Conservation (phyloP, 2,888 invertebrate species). For the Ochlodes sylvanus region DNA sequence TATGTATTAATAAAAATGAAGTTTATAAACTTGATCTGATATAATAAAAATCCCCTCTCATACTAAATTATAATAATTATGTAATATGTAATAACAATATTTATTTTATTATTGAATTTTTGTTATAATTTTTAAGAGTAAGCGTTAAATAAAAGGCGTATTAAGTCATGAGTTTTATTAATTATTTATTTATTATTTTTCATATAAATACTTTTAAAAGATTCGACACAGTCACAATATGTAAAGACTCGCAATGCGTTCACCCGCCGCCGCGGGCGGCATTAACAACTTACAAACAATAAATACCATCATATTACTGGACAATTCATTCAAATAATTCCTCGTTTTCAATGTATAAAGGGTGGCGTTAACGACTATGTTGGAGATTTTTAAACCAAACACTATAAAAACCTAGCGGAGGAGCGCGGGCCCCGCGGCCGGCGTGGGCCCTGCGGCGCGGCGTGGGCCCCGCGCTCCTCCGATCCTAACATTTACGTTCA, state of each 20-base stretch:
- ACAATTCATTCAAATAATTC: slow-evolving; percentile 79
- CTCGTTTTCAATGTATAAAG: slow-evolving; percentile 57
- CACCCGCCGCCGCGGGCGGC: slow-evolving; percentile 75
- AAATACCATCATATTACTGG: slow-evolving; percentile 75
- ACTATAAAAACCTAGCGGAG: slow-evolving; percentile 34
- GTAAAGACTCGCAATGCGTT: slow-evolving; percentile 76
- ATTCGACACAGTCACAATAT: slow-evolving; percentile 82
- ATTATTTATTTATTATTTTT: slow-evolving; percentile 71
- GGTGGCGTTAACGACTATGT: slow-evolving; percentile 56
- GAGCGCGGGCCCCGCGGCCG: slow-evolving; percentile 19
- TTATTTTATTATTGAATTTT: background rate
- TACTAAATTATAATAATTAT: too few species aligned
- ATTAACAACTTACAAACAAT: slow-evolving; percentile 80
- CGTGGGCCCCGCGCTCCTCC: slow-evolving; percentile 28
- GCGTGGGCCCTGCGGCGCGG: slow-evolving; percentile 6
- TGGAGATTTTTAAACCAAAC: slow-evolving; percentile 43
- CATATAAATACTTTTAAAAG: slow-evolving; percentile 83
- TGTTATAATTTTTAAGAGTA: background rate
- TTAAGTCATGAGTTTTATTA: slow-evolving; percentile 77
- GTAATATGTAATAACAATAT: too few species aligned
- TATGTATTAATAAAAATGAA: too few species aligned
- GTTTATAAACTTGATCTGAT: too few species aligned
- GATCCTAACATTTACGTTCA: slow-evolving; percentile 38
- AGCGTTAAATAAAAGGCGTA: slow-evolving; percentile 59
- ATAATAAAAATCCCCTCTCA: too few species aligned